phyloP scores from a whole-genome alignment of 2,888 invertebrate species.

The Hirtodrosophila cameraria region DNA sequence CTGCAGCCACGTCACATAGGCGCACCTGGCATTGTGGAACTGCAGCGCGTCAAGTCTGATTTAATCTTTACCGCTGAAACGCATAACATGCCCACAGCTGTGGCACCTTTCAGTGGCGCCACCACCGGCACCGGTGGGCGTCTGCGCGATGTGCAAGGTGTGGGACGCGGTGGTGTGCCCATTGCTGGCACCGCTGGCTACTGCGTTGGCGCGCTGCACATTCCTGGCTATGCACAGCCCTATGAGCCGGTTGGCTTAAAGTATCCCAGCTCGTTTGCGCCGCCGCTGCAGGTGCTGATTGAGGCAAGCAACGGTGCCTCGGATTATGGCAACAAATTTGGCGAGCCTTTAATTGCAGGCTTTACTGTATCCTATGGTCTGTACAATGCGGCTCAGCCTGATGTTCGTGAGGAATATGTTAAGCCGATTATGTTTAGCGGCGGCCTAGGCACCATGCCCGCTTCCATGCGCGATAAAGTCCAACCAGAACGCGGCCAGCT shows the following conservation, averaged over 20 bases:
- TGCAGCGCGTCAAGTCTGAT: constrained; percentile 88
- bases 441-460: constrained; percentile 96
- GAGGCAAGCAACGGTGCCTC: constrained; percentile 99
- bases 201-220: constrained; percentile 95
- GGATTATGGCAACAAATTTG: constrained; percentile 99
- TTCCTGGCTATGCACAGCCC: constrained; percentile 91
- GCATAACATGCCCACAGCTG: constrained; percentile 98
- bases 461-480: constrained; percentile 91
- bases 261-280: constrained; percentile 96
- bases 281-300: constrained; percentile 94
- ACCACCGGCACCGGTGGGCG: constrained; percentile 99
- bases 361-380: constrained; percentile 96
- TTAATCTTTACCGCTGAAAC: constrained; percentile 99
- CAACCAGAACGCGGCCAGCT: constrained; percentile 92
- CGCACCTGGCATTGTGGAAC: constrained; percentile 87
- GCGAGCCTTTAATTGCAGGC: constrained; percentile 96
- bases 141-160: constrained; percentile 95
- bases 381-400: constrained; percentile 85
- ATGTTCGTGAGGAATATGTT: constrained; percentile 94
- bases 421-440: constrained; percentile 99
- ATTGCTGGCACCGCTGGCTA: constrained; percentile 99
- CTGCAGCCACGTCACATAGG: constrained; percentile 87
- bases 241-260: constrained; percentile 92
- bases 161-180: constrained; percentile 96
- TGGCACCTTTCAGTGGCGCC: constrained; percentile 98